A percentile compares a stretch with the other conserved stretches of the same genome.
Evolutionary conservation across 2,797 vertebrate species (phyloP).

Genomic region (Enteromius fasciolatus): DNA sequence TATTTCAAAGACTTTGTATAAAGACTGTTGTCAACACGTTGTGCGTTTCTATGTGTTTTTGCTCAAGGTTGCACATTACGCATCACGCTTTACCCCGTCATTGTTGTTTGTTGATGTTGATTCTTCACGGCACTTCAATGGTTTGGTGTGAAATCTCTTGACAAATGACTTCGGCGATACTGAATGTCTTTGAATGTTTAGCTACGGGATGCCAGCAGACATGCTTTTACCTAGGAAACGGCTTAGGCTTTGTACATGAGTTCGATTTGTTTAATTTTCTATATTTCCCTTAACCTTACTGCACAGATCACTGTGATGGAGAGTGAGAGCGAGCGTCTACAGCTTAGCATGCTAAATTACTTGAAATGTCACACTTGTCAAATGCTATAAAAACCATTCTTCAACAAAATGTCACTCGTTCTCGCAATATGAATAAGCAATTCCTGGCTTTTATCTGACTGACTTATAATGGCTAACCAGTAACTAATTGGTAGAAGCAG

Average conservation of each 20-base stretch:
- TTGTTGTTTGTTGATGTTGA: slow-evolving; percentile 6
- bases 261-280: background rate
- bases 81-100: background rate
- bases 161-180: background rate
- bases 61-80: slow-evolving; percentile 24
- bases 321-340: background rate
- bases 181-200: background rate
- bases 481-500: background rate
- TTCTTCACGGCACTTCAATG: background rate
- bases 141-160: slow-evolving; percentile 23
- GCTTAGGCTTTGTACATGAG: background rate
- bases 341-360: slow-evolving; percentile 34
- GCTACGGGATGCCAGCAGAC: background rate
- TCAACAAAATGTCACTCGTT: slow-evolving; percentile 46
- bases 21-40: background rate
- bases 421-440: background rate
- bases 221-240: background rate
- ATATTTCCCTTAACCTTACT: slow-evolving; percentile 1
- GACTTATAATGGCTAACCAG: background rate
- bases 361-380: slow-evolving; percentile 40
- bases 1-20: slow-evolving; percentile 20
- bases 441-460: background rate
- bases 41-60: background rate
- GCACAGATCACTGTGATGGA: background rate
- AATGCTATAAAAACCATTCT: slow-evolving; percentile 6